Conservation (phyloP, 1,140 invertebrate species). For the Solenopsis invicta region DNA sequence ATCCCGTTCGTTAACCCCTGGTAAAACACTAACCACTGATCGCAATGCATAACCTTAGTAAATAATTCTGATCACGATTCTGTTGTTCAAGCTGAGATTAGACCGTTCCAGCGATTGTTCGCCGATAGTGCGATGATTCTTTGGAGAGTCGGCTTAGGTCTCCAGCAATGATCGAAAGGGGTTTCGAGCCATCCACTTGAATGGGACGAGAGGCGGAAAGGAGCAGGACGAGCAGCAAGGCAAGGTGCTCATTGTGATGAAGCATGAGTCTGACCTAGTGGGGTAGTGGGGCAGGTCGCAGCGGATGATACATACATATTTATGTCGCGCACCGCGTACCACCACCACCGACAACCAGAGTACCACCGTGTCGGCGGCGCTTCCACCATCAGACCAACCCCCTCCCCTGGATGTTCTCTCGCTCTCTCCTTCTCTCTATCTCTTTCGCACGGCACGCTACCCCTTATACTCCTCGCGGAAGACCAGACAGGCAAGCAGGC, state of each 20-base stretch:
- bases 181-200: conserved; percentile 81
- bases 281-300: conserved; percentile 86
- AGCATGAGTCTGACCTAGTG: conserved; percentile 87
- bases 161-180: conserved; percentile 47
- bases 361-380: conserved; percentile 54
- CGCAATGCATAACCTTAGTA: neutral
- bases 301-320: conserved; percentile 87
- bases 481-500: conserved; percentile 55
- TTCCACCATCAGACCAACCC: conserved; percentile 66
- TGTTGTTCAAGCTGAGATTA: neutral
- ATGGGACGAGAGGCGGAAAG: conserved; percentile 77
- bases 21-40: neutral
- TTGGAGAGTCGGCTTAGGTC: neutral
- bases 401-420: conserved; percentile 45
- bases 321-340: conserved; percentile 85
- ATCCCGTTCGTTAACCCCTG: neutral
- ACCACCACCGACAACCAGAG: conserved; percentile 67
- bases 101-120: neutral
- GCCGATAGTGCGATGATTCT: neutral
- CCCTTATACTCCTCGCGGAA: conserved; percentile 61
- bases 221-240: conserved; percentile 75
- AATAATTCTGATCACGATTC: neutral
- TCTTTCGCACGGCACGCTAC: conserved; percentile 60
- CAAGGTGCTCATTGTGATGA: conserved; percentile 87
- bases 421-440: conserved; percentile 53